Base-by-base conservation (phyloP, 30 jellyfish, hydroid and myxozoan species). In the Turritopsis dohrnii region DNA sequence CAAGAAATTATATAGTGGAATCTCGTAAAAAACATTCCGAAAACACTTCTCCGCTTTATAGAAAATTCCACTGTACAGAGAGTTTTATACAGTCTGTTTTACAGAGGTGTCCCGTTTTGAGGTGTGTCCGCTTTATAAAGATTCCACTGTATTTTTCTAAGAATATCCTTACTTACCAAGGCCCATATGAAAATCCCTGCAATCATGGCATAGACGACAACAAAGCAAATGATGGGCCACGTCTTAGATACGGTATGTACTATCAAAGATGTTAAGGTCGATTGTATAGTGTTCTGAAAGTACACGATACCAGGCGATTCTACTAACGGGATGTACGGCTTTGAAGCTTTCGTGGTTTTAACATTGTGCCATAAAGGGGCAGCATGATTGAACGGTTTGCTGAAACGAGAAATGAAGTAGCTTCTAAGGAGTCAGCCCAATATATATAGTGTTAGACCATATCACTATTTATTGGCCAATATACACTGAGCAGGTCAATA, bases 221-320 rank as follows among this genome's bases (percentile, higher is more conserved):
- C 28, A 69, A 69, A 69, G 22, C 77, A 69, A 16, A 69, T 9
- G 77, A 69, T 1, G 28, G 77, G 77, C 77, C 77, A 69, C 22
- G 77, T 27, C 0, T 16, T 69, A 9, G 30, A 69, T 19, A 69
- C 30, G 0, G 77, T 21, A 23, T 19, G 28, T 7, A 69, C 30
- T 69, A 69, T 9, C 28, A n/a, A 23, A 17, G 77, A 23, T 69
- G 23, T 8, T n/a, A 69, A 17, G 77, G 30, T 19, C 9, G 28
- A 23, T 23, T 69, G 31, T 19, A 7, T 69, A 9, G 8, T 27
- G 19, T 69, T 69, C 31, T 23, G 28, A 9, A 69, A 69, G 30
- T 69, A 69, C 77, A 69, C 16, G 30, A 69, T 27, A 19, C 77
- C 77, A n/a, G 77, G 77, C 19, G 77, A 69, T 27, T 69, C 77